phyloP scores from a whole-genome alignment of 2,113 vertebrate genomes.

The Ginglymostoma cirratum region DNA sequence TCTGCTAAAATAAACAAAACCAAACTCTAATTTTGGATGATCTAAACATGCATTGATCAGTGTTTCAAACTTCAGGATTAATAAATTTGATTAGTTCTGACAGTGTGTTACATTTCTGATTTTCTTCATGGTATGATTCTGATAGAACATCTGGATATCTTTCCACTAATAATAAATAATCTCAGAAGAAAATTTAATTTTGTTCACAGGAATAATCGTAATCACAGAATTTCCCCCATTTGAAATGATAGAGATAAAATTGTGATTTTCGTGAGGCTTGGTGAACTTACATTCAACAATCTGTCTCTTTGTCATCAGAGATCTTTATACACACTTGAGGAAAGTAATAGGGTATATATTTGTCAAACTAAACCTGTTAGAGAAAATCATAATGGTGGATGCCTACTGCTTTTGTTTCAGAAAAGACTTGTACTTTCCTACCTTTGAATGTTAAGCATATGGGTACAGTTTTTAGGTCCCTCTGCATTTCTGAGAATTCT shows the following conservation, averaged over 20 bases:
- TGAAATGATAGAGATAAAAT: neutral
- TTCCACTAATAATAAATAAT: neutral
- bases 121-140: neutral
- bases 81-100: neutral
- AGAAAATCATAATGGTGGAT: neutral
- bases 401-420: neutral
- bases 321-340: neutral
- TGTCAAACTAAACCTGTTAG: neutral
- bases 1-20: neutral
- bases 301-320: neutral
- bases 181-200: neutral
- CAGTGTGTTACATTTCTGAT: neutral
- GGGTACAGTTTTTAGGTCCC: neutral
- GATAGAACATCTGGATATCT: neutral
- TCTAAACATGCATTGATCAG: neutral
- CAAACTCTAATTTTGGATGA: neutral
- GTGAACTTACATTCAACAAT: neutral
- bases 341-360: neutral
- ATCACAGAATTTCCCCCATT: neutral
- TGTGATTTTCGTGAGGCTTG: neutral
- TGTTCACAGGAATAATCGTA: neutral
- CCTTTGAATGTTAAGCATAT: neutral
- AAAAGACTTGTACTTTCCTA: neutral
- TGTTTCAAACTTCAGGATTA: neutral
- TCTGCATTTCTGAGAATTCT: neutral